Evolutionary conservation across 2,888 invertebrate species (phyloP), one percentile per base, ranked within the genome.

Genomic region (Polydrusus tereticollis): DNA sequence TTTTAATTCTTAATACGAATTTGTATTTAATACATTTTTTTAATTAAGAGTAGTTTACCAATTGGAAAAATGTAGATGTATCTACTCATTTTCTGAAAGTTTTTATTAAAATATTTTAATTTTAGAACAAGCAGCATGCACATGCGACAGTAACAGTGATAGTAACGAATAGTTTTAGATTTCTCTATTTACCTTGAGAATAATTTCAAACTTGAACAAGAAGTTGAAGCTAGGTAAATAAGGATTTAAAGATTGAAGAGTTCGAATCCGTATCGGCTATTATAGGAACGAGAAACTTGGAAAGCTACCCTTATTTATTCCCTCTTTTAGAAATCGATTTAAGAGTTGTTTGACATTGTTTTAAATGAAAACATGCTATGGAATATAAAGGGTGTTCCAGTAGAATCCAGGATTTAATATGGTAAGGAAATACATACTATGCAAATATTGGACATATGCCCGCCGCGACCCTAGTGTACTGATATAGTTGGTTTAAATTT

Each of bases 161-260:
- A 55, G 52, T 33, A 29, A 55, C 52, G 16, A 55, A 29, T 18
- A 29, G 52, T 18, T 16, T n/a, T n/a, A 18, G 29, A 55, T 55
- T 55, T 55, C 29, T 29, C 29, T 55, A 23, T 55, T 55, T 55
- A 55, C 52, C 29, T 55, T 29, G 16, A 55, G 16, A 29, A 4
- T 3, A 55, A 55, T 29, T 55, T 29, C 10, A 55, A 29, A 55
- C 52, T 16, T 29, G 29, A 55, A 55, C 29, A 55, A 55, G 52
- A 29, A 55, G 52, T 55, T 55, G 8, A 55, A 55, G 52, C 23
- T 29, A 55, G 29, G 52, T 55, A 55, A 55, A 55, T 55, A 55
- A 55, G 52, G 52, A 55, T 55, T 55, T 55, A 18, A 55, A 55
- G 52, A 26, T 55, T 55, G 8, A 2, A 55, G 29, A 55, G 16